phyloP scores from a whole-genome alignment of 1,140 invertebrate species.

The Apis laboriosa region DNA sequence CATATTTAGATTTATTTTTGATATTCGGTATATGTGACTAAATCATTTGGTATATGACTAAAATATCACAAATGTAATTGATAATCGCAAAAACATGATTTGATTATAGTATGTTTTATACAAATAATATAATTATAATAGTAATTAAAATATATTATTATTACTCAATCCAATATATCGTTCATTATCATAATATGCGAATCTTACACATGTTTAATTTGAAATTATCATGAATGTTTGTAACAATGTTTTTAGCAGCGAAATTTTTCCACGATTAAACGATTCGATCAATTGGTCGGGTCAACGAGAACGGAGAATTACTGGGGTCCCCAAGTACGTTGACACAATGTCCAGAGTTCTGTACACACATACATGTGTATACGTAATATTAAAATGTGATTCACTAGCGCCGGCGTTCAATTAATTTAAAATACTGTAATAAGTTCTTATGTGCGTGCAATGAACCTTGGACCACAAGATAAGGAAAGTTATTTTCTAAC shows the following conservation, averaged over 20 bases:
- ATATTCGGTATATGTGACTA: too few relatives aligned
- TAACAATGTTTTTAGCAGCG: conserved; percentile 12
- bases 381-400: conserved; percentile 27
- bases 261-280: conserved; percentile 62
- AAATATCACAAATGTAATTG: too few relatives aligned
- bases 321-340: conserved; percentile 42
- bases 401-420: conserved; percentile 9
- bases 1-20: background rate
- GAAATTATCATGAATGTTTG: conserved; percentile 1
- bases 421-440: conserved; percentile 34
- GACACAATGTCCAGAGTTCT: conserved; percentile 38
- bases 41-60: too few relatives aligned
- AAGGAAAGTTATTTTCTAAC: conserved; percentile 5
- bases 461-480: conserved; percentile 37
- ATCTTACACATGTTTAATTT: background rate
- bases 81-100: too few relatives aligned
- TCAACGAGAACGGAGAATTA: conserved; percentile 61
- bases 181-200: too few relatives aligned
- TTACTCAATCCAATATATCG: too few relatives aligned
- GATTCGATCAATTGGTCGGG: conserved; percentile 57
- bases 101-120: too few relatives aligned
- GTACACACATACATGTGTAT: background rate
- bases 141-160: too few relatives aligned
- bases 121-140: too few relatives aligned
- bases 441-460: conserved; percentile 18